Evolutionary conservation across 2,888 invertebrate species (phyloP).

Genomic region (Stenoptilia bipunctidactyla): DNA sequence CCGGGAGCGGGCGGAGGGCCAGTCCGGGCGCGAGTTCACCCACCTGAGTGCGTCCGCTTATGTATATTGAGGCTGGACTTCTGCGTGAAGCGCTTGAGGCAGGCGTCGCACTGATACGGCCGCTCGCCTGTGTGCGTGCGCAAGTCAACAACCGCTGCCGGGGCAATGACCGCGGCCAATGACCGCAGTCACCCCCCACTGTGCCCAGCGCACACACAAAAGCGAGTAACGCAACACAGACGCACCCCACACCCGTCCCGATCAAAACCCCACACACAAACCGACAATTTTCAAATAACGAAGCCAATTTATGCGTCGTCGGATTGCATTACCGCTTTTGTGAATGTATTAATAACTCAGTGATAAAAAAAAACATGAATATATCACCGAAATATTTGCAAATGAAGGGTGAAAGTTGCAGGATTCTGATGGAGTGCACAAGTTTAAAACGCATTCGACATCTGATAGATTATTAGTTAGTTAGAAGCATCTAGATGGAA

Average conservation of each 20-base stretch:
- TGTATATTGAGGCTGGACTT: conserved; percentile 86
- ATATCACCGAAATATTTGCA: conserved; percentile 37
- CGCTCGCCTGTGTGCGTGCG: conserved; percentile 73
- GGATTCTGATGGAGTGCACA: conserved; percentile 43
- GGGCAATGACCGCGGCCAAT: conserved; percentile 60
- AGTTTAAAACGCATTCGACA: conserved; percentile 51
- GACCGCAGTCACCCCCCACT: conserved; percentile 65
- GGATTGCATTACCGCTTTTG: conserved; percentile 69
- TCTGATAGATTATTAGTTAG: conserved; percentile 37
- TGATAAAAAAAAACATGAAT: conserved; percentile 47
- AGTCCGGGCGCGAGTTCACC: conserved; percentile 62
- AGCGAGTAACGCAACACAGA: conserved; percentile 71
- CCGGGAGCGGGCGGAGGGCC: conserved; percentile 50
- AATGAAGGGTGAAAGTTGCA: conserved; percentile 39
- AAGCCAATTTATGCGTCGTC: conserved; percentile 31
- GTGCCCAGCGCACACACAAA: conserved; percentile 70
- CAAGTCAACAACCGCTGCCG: conserved; percentile 64
- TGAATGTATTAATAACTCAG: conserved; percentile 66
- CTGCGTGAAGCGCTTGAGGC: conserved; percentile 84
- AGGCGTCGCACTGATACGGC: conserved; percentile 79
- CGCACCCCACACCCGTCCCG: conserved; percentile 47
- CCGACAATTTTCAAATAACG: conserved; percentile 39
- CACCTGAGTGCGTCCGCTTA: conserved; percentile 81
- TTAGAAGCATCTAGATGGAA: conserved; percentile 60
- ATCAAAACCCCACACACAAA: conserved; percentile 11